A percentile compares a stretch with the other conserved stretches of the same genome.
These are phyloP conservation scores for Brienomyrus brachyistius DNA, from an alignment of 2,113 vertebrate species.

Conservation along the genomic window DNA sequence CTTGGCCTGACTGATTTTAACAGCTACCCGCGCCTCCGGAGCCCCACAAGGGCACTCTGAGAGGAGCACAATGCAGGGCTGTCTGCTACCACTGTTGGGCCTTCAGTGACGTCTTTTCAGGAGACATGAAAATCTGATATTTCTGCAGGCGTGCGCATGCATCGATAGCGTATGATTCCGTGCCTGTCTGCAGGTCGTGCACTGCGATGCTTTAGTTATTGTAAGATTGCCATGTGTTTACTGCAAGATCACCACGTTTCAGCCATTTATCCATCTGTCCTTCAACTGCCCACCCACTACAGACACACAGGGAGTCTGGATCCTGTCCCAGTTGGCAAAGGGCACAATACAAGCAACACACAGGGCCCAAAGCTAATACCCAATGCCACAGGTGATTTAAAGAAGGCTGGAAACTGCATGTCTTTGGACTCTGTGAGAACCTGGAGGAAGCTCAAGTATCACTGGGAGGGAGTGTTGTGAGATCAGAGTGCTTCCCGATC, in stretches of 20 bases:
- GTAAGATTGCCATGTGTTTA: background rate
- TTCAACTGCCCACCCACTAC: background rate
- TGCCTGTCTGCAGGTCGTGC: background rate
- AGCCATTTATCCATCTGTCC: background rate
- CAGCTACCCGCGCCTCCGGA: background rate
- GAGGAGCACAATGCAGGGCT: background rate
- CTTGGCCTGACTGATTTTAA: background rate
- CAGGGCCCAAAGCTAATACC: background rate
- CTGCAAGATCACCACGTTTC: background rate
- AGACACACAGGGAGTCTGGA: background rate
- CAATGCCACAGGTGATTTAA: background rate
- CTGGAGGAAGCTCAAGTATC: background rate
- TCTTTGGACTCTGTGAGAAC: background rate
- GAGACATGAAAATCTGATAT: background rate
- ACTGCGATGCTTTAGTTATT: background rate
- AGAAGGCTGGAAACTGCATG: background rate
- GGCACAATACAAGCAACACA: background rate
- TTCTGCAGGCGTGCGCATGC: background rate
- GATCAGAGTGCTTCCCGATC: background rate
- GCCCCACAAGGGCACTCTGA: background rate
- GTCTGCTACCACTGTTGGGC: background rate
- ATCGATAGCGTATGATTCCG: background rate
- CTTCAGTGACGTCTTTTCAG: background rate
- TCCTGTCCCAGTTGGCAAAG: background rate
- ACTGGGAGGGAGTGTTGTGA: background rate